Evolutionary conservation across 2,888 invertebrate genomes (phyloP), one percentile per base, ranked within the genome.

Genomic region (Caenorhabditis uteleia): DNA sequence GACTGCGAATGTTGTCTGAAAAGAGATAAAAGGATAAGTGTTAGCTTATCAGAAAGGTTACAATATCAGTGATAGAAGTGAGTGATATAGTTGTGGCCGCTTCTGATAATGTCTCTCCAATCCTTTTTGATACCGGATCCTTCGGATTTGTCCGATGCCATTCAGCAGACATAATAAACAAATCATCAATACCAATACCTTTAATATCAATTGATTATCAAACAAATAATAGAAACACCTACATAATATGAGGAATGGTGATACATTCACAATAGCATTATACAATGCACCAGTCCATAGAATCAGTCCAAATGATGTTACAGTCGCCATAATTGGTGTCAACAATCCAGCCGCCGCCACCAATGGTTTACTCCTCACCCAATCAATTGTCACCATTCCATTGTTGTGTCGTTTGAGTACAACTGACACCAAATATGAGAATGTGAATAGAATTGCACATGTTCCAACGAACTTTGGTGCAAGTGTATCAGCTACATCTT

Each of bases 21-120:
- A 55, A 20, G 5, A 4, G 25, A 36, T 12, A 1, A n/a, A 6
- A n/a, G 36, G 14, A 34, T 21, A 48, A 18, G 21, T 12, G 12
- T 26, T 7, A n/a, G n/a, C n/a, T 27, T n/a, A 18, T 14, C n/a
- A 1, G 18, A 16, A 36, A 20, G 56, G 66, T 25, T 49, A 80
- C 81, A 55, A 80, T 78, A 84, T 94, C 93, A 0, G 93, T 94
- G 56, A 94, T 88, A 0, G 92, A 93, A 0, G 94, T 95, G 73
- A 95, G 93, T 25, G 93, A 93, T 68, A 95, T 93, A 8, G 93
- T 93, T n/a, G 94, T 93, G 0, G 93, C 94, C 1, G 94, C 93
- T 84, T 94, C 94, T 47, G 91, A 90, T 83, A 93, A 87, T 86
- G 91, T 92, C 62, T 89, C 88, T 0, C 90, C 92, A 90, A 94